These are phyloP conservation scores for Helostoma temminkii DNA, from an alignment of 2,797 vertebrate genomes.

Conservation along the genomic window DNA sequence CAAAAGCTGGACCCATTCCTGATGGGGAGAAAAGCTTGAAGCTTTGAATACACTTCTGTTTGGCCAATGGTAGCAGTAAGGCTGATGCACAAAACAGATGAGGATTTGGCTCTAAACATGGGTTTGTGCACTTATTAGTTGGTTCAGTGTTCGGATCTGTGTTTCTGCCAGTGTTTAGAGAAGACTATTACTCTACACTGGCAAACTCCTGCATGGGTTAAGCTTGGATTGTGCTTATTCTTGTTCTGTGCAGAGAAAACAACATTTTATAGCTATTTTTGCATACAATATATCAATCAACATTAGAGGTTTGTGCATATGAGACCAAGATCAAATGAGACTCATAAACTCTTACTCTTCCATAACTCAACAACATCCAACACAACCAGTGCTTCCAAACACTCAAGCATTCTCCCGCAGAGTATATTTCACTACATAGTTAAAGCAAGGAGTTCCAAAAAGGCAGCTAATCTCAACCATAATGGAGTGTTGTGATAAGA, in stretches of 20 bases:
- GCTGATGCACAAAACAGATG: constrained; percentile 41
- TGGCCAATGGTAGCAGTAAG: constrained; percentile 24
- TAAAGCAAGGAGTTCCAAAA: constrained; percentile 40
- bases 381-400: constrained; percentile 40
- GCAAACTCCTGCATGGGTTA: constrained; percentile 8
- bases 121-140: constrained; percentile 47
- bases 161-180: constrained; percentile 5
- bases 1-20: constrained; percentile 33
- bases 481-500: constrained; percentile 57
- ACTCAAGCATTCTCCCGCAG: constrained; percentile 35
- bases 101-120: constrained; percentile 46
- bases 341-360: constrained; percentile 1
- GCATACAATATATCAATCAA: not conserved
- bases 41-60: constrained; percentile 52
- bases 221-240: constrained; percentile 12
- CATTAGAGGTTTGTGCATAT: not conserved
- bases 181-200: constrained; percentile 7
- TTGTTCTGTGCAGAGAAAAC: not conserved
- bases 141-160: constrained; percentile 12
- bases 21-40: constrained; percentile 34
- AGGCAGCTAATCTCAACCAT: constrained; percentile 50
- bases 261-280: not conserved
- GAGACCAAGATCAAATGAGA: not conserved
- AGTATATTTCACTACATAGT: constrained; percentile 64
- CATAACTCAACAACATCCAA: constrained; percentile 8